Evolutionary conservation across 2,113 vertebrate genomes (phyloP).

Genomic region (Crotalus helleri): DNA sequence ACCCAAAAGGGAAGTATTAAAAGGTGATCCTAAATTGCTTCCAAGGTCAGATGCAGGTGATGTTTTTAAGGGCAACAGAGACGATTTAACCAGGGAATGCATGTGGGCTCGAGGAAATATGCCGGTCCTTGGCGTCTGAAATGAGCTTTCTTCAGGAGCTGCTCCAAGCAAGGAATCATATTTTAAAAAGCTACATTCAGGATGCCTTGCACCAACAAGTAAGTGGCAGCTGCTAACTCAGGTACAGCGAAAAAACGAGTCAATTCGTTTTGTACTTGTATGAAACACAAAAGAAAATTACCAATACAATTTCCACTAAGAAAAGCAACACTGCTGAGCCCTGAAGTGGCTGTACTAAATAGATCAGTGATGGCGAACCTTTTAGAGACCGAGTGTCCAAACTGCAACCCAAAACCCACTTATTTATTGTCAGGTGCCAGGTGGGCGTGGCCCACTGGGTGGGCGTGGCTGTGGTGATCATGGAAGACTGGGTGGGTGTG

Average conservation of each 20-base stretch:
- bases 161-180: conserved; percentile 60
- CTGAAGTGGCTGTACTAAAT: not conserved
- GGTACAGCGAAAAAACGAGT: not conserved
- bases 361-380: not conserved
- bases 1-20: conserved; percentile 73
- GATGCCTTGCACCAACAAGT: not conserved
- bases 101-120: conserved; percentile 66
- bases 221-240: conserved; percentile 19
- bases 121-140: conserved; percentile 68
- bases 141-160: conserved; percentile 63
- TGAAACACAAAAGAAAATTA: not conserved
- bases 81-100: conserved; percentile 74
- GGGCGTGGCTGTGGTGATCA: too few relatives aligned
- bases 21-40: conserved; percentile 75
- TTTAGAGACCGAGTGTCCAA: too few relatives aligned
- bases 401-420: too few relatives aligned
- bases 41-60: conserved; percentile 72
- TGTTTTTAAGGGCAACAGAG: conserved; percentile 61
- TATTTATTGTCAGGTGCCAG: too few relatives aligned
- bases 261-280: not conserved
- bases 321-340: not conserved
- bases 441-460: too few relatives aligned
- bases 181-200: not conserved
- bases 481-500: too few relatives aligned
- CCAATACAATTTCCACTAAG: not conserved